A percentile compares a stretch with the other conserved stretches of the same genome.
These are phyloP conservation scores for Tenthredo livida DNA, from an alignment of 2,888 invertebrate genomes.

Conservation along the genomic window DNA sequence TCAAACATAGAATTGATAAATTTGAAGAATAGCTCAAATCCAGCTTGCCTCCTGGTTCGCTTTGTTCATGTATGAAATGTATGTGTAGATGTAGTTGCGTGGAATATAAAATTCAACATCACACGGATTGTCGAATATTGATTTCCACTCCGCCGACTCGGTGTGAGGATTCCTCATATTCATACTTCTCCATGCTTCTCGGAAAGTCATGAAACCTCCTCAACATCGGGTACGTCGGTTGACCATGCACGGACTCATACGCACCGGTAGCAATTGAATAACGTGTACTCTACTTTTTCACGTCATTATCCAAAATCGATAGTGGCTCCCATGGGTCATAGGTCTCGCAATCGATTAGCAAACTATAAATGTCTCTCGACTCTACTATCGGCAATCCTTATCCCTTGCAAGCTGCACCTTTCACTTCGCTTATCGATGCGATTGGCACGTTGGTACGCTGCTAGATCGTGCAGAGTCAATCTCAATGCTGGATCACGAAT, in stretches of 20 bases:
- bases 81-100: neutral
- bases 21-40: too few species aligned
- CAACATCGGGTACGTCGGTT: neutral
- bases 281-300: neutral
- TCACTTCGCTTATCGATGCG: neutral
- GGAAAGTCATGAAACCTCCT: neutral
- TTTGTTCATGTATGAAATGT: neutral
- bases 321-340: neutral
- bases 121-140: neutral
- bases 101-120: neutral
- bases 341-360: neutral
- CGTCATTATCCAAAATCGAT: neutral
- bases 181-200: neutral
- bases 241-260: neutral
- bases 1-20: too few species aligned
- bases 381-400: neutral
- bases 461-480: too few species aligned
- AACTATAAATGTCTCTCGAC: neutral
- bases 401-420: neutral
- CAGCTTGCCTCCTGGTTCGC: neutral
- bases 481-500: too few species aligned
- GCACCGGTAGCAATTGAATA: neutral
- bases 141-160: neutral
- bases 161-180: neutral
- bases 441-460: neutral